Percentiles rank a stretch among this genome's conserved stretches.
phyloP scores from a whole-genome alignment of 2,888 invertebrate genomes.

The Gandaritis pyraliata region DNA sequence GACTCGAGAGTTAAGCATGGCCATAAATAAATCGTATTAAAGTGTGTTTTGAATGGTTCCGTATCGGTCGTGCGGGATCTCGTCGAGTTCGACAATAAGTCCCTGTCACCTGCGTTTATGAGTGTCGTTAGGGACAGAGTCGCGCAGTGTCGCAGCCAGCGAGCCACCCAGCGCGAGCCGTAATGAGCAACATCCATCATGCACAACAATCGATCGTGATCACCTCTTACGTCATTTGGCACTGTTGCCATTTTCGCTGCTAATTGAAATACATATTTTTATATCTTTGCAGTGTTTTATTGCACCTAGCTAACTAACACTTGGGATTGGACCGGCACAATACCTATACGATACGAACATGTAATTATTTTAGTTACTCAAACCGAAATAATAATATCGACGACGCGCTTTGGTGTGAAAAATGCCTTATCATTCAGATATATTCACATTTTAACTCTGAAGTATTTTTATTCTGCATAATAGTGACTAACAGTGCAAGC shows the following conservation, averaged over 20 bases:
- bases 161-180: conserved; percentile 72
- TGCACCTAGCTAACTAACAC: not conserved
- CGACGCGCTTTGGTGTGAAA: no score
- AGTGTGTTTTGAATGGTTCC: conserved; percentile 68
- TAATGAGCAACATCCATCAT: conserved; percentile 77
- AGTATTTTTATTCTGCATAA: no score
- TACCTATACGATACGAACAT: no score
- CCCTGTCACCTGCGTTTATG: conserved; percentile 69
- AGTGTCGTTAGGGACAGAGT: conserved; percentile 65
- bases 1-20: conserved; percentile 67
- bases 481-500: no score
- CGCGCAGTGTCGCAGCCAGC: conserved; percentile 48
- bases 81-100: conserved; percentile 69
- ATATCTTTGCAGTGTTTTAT: not conserved
- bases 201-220: conserved; percentile 67
- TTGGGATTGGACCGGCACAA: no score
- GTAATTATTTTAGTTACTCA: no score
- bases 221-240: conserved; percentile 51
- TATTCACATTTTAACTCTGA: no score
- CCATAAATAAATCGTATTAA: conserved; percentile 80
- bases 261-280: conserved; percentile 10
- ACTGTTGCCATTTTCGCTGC: conserved; percentile 24
- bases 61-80: conserved; percentile 70
- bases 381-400: no score
- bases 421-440: no score